Base-by-base conservation (phyloP, 2,113 vertebrate species). In the Chaenocephalus aceratus region DNA sequence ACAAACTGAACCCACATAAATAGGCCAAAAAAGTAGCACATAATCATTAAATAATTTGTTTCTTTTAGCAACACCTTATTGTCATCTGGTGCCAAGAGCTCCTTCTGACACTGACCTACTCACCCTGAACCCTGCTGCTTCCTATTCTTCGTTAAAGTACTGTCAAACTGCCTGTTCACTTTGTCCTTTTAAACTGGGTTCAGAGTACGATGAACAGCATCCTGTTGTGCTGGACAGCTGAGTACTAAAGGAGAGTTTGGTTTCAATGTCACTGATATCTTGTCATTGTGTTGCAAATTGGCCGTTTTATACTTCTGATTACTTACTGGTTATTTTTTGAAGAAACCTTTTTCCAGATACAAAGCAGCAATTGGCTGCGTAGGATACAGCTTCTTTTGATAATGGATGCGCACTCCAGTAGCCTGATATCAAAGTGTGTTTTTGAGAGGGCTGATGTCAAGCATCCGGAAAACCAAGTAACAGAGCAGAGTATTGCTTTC, bases 321-420 rank as follows among this genome's bases (percentile, higher is more conserved):
- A 41, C 36, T 6, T 41, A 41, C 6, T 36, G 36, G 36, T 41
- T 41, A 41, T 41, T 41, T 41, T 41, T 8, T 41, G 0, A 41
- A 41, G 36, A 41, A 41, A 41, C 36, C 1, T 41, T 41, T 41
- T 59, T 30, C 30, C 30, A 30, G 3, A 30, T 30, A 30, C 3
- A 30, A 30, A 30, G 58, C 75, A 83, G 59, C 80, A 83, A 80
- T 84, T 82, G 82, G 66, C 82, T 78, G 72, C 12, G n/a, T 77
- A 66, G 76, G 73, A 88, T 79, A 56, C 44, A 67, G 72, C 72
- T 81, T 18, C 70, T 72, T 72, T 88, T 18, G 36, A 84, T 91
- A 91, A 93, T 90, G 82, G 76, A 91, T 56, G 69, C 81, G 53
- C 64, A 71, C 79, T 88, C 67, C 48, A 75, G 48, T 44, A 51